phyloP scores from a whole-genome alignment of 2,113 vertebrate species.

The Nettapus auritus region DNA sequence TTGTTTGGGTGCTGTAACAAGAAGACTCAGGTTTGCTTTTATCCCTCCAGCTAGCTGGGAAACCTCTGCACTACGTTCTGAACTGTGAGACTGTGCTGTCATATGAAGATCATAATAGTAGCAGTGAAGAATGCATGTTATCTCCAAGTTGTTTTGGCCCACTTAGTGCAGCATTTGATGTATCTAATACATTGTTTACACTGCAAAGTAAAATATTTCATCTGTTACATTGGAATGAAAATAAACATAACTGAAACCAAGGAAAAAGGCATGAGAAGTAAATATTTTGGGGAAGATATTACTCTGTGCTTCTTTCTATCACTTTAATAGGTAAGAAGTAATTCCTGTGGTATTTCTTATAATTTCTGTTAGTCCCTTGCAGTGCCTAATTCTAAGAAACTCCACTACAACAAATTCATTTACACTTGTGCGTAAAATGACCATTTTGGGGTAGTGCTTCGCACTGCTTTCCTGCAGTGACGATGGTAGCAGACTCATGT shows the following conservation, averaged over 20 bases:
- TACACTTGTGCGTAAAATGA: not conserved
- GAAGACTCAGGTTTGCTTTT: conserved; percentile 3
- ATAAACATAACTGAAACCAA: conserved; percentile 15
- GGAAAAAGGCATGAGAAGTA: not conserved
- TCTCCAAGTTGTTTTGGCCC: conserved; percentile 38
- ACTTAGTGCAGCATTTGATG: conserved; percentile 2
- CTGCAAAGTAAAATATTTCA: conserved; percentile 38
- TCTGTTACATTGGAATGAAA: conserved; percentile 18
- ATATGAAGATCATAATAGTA: not conserved
- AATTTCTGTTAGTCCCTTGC: not conserved
- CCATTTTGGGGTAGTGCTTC: not conserved
- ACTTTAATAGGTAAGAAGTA: not conserved
- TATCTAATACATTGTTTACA: conserved; percentile 4
- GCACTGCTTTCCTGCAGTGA: not conserved
- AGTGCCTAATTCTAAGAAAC: not conserved
- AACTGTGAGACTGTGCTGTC: not conserved
- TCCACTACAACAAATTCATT: not conserved
- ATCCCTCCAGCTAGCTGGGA: not conserved
- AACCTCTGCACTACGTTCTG: not conserved
- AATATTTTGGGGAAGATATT: not conserved
- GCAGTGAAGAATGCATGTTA: not conserved
- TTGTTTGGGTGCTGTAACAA: conserved; percentile 12
- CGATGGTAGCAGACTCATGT: not conserved
- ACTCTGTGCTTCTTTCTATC: not conserved
- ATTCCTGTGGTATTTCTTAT: not conserved